Base-by-base conservation (phyloP, 2,888 invertebrate species). In the Acanthopleura granulata region DNA sequence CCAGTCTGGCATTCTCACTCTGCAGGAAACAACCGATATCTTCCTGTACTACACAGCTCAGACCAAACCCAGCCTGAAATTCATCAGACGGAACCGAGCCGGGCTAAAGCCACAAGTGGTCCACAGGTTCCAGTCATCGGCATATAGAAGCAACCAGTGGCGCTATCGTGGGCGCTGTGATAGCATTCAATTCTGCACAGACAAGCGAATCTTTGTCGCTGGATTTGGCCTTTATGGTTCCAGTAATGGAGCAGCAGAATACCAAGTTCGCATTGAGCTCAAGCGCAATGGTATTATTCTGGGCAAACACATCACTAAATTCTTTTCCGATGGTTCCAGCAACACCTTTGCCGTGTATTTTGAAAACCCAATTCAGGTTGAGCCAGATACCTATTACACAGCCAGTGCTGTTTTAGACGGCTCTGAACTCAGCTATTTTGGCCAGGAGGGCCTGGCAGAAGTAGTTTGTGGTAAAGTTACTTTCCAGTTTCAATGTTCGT, bases 81-180 rank as follows among this genome's bases (percentile, higher is more conserved):
- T 96, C 90, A 95, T 95, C 12, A 94, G 94, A 71, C 96, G 95
- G 90, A 92, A 95, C 16, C 93, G 98, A 81, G 93, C 95, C 79
- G 98, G 98, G 83, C 92, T 98, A 22, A 96, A 96, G 91, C 95
- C 97, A 80, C 96, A 96, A 94, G 95, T 97, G 74, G 97, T 97
- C 87, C 97, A 97, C 91, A 93, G 98, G 89, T 98, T 98, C 90
- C 97, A 97, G 91, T 97, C 97, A 15, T 97, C 97, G 87, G 98
- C 98, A 6, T 98, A 97, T 91, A 94, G 98, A 84, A 96, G 96
- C 86, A 98, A 98, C 89, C 98, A 98, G 90, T 98, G 98, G 98
- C 94, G 98, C 75, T 98, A 98, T 90, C 93, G 98, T 83, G 98
- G 98, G 0, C 93, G 98, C 74, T 97, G 97, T 90, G 98, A 98